A percentile compares a stretch with the other conserved stretches of the same genome.
Conservation (phyloP, 2,113 vertebrate species). For the Pitta sordida region DNA sequence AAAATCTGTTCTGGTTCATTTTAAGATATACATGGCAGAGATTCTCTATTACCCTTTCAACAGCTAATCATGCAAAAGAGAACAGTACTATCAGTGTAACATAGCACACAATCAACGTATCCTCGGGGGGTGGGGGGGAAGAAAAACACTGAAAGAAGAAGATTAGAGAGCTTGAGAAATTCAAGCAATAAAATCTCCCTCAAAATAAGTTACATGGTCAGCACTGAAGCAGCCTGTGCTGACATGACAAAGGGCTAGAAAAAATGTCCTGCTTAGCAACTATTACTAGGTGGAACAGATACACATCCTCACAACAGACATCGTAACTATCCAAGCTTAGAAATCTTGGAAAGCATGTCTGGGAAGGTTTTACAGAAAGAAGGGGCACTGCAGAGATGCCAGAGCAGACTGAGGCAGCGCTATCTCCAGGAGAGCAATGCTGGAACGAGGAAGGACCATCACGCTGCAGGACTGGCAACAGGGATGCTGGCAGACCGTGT, state of each 20-base stretch:
- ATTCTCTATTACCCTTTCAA: background rate
- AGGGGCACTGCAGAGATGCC: background rate
- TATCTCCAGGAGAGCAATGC: background rate
- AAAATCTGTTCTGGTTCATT: background rate
- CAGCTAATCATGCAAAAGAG: background rate
- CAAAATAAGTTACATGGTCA: background rate
- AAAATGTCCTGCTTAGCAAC: constrained; percentile 33
- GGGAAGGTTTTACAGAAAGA: background rate
- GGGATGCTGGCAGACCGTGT: background rate
- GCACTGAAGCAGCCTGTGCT: background rate
- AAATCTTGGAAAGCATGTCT: background rate
- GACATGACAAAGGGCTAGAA: background rate
- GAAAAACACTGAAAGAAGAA: background rate
- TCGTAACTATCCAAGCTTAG: background rate
- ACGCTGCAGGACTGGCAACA: background rate
- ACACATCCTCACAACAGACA: constrained; percentile 36
- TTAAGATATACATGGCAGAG: background rate
- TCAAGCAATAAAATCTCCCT: background rate
- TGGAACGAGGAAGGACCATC: background rate
- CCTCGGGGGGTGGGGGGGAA: background rate
- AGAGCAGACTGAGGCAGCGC: background rate
- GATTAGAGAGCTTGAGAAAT: background rate
- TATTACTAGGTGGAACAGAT: constrained; percentile 50
- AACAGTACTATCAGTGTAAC: background rate
- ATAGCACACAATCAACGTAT: fast-evolving